Conservation (phyloP, 92 coral and sea anemone species). For the Parazoanthus darwini region DNA sequence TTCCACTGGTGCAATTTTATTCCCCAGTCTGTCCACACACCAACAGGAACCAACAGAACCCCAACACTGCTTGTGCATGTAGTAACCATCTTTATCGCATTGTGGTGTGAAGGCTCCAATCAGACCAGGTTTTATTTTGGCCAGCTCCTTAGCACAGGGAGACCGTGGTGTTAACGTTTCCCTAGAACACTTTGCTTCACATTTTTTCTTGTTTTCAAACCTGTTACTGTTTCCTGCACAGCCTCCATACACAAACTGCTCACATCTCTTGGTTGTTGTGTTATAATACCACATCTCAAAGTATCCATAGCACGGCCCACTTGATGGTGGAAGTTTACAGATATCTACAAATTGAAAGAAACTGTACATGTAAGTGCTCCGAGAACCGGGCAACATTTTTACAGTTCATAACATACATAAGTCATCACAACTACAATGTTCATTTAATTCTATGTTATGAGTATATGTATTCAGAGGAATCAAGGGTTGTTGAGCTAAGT, state of each 20-base stretch:
- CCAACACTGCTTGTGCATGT: constrained; percentile 60
- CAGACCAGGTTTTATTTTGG: not conserved
- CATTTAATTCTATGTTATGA: no score
- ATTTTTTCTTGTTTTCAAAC: not conserved
- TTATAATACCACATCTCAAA: constrained; percentile 34
- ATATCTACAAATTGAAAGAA: constrained; percentile 9
- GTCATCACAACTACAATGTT: no score
- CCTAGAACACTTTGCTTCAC: constrained; percentile 7
- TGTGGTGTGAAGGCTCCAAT: constrained; percentile 55
- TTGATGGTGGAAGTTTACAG: constrained; percentile 16
- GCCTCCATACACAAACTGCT: constrained; percentile 28
- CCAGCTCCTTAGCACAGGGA: constrained; percentile 5
- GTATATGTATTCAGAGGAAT: no score
- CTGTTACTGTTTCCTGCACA: constrained; percentile 22
- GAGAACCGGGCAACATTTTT: not conserved
- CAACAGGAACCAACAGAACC: constrained; percentile 67
- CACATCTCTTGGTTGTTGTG: constrained; percentile 21
- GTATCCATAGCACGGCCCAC: constrained; percentile 23
- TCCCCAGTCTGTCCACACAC: constrained; percentile 61
- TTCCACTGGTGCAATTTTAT: constrained; percentile 12
- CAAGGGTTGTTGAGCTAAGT: no score
- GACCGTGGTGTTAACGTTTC: not conserved
- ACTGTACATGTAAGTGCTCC: not conserved
- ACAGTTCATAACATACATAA: no score
- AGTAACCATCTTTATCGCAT: constrained; percentile 57